Percentiles rank a stretch among this genome's conserved stretches.
phyloP scores from a whole-genome alignment of 1,140 invertebrate genomes.

The Temnothorax curvispinosus region DNA sequence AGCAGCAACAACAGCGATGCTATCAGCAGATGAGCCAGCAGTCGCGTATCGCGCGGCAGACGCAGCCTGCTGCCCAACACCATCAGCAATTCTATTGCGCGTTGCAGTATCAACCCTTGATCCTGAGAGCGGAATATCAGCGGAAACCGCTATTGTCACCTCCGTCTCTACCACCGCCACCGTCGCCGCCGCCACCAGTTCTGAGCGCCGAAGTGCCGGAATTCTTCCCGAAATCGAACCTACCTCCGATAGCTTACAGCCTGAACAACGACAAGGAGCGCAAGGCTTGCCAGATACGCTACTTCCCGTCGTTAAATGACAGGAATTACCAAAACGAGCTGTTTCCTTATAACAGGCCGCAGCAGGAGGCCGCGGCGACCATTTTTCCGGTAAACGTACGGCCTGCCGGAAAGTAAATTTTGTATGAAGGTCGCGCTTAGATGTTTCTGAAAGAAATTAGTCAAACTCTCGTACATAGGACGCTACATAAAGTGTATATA shows the following conservation, averaged over 20 bases:
- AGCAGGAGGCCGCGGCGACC: slow-evolving; percentile 48
- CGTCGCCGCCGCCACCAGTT: slow-evolving; percentile 58
- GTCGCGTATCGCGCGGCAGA: not conserved
- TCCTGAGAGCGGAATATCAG: slow-evolving; percentile 63
- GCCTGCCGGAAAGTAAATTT: no score
- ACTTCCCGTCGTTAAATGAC: slow-evolving; percentile 71
- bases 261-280: slow-evolving; percentile 59
- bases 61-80: slow-evolving; percentile 46
- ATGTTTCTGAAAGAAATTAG: no score
- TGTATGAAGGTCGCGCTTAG: no score
- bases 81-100: slow-evolving; percentile 66
- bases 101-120: slow-evolving; percentile 65
- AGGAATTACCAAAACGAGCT: slow-evolving; percentile 73
- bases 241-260: slow-evolving; percentile 23
- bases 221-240: slow-evolving; percentile 80
- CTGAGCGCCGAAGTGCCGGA: slow-evolving; percentile 82
- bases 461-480: no score
- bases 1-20: slow-evolving; percentile 27
- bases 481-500: no score
- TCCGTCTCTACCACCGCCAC: not conserved
- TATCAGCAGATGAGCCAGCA: slow-evolving; percentile 54
- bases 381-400: slow-evolving; percentile 13
- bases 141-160: slow-evolving; percentile 27
- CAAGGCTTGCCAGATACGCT: slow-evolving; percentile 64
- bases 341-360: slow-evolving; percentile 70